Evolutionary conservation across 2,888 invertebrate species (phyloP), one percentile per base, ranked within the genome.

Genomic region (Volucella bombylans): DNA sequence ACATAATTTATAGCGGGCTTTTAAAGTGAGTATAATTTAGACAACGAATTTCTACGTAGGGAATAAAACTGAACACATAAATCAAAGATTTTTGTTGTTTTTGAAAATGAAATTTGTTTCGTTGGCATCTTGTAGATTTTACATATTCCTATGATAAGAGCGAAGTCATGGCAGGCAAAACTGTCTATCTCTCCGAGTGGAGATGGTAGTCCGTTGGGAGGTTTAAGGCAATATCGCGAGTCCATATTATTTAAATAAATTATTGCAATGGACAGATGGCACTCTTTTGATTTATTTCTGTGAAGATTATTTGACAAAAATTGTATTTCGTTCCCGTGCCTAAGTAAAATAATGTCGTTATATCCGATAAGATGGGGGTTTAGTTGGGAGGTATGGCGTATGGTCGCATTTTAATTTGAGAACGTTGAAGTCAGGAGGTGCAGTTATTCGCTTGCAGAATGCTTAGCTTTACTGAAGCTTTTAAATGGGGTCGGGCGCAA

Each of bases 11-110:
- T 69, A 50, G 47, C 11, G 18, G 15, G 18, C 15, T 71, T 73
- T 68, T 38, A 54, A 74, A 68, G 68, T 64, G 64, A 68, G 64
- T 80, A 69, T 65, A 76, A 81, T 81, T 81, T 81, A 76, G 81
- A 71, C 76, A 76, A 81, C 74, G 69, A 64, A 69, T 59, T 59
- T 74, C 64, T 45, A 64, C 62, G 64, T 49, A 64, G 73, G 43
- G 64, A 74, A 81, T 81, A 69, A 74, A 81, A 74, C 41, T 64
- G 68, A 43, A 47, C 41, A 64, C 81, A 74, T 81, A 81, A 81
- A 81, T 81, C 80, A 81, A 64, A 43, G 74, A 74, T 55, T 68
- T 73, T 73, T 43, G 47, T 52, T 43, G 45, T 10, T 6, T 9
- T 11, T 45, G 68, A 12, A 8, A 31, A 45, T 23, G 18, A 31